Evolutionary conservation across 2,113 vertebrate species (phyloP), one percentile per base, ranked within the genome.

Genomic region (Poeciliopsis turrubarensis): DNA sequence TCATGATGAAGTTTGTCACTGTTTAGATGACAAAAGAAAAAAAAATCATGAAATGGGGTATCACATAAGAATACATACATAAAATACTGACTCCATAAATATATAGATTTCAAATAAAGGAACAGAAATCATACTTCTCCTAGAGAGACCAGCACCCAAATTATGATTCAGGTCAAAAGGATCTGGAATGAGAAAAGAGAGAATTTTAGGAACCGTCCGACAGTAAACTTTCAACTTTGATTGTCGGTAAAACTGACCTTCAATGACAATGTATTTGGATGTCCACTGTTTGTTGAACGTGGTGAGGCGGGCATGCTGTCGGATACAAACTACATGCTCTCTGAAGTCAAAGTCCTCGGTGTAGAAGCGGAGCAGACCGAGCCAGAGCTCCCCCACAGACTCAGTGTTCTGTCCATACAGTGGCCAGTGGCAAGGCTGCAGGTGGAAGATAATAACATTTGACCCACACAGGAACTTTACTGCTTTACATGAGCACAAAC

Each of bases 1-100:
- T 98, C 96, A 98, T 98, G 93, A 98, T 98, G 94, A 98, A 98
- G 93, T 98, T 97, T 70, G 96, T 98, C 97, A 98, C 97, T 98
- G 84, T 76, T 79, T 82, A 77, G 15, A 73, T 62, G 26, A 71
- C 44, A 62, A 78, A 32, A 60, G n/a, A n/a, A 60, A 61, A 30
- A 11, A 47, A 31, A 26, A 17, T 34, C 19, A n/a, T 63, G 26
- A 65, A 47, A 22, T 8, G 4, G n/a, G 3, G n/a, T 15, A 60
- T 54, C 13, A 17, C 34, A 37, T 37, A 37, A 37, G 2, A 37
- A 37, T 37, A 3, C 34, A 37, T 37, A 11, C 0, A 37, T 12
- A 37, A 11, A 37, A 37, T 37, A 37, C 34, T 11, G 34, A 37
- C 34, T 3, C 2, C 10, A 37, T 12, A 0, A 47, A 0, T 3